These are phyloP conservation scores for Anthophora plumipes DNA, from an alignment of 2,888 invertebrate species.

Conservation along the genomic window DNA sequence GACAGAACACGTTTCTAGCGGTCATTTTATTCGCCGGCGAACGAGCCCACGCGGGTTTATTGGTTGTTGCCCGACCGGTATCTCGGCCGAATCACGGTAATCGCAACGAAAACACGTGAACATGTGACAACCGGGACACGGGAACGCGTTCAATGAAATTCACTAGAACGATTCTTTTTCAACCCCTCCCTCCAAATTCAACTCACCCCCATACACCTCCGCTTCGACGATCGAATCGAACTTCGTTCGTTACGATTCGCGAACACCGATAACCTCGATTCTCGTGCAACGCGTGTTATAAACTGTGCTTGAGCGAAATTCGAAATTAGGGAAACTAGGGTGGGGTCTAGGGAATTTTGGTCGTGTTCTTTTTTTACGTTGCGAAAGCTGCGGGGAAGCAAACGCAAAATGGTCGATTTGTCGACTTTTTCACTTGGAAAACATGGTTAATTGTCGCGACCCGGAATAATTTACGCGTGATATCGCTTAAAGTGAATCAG, in stretches of 20 bases:
- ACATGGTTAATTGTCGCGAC: conserved; percentile 11
- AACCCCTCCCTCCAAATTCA: too few relatives aligned
- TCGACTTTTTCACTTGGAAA: conserved; percentile 17
- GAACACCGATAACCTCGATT: conserved; percentile 15
- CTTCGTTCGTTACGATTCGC: conserved; percentile 14
- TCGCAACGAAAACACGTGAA: conserved; percentile 34
- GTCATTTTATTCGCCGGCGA: conserved; percentile 48
- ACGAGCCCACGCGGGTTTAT: conserved; percentile 39
- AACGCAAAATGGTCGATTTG: conserved; percentile 21
- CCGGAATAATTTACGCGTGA: conserved; percentile 32
- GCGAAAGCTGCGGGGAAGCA: not conserved
- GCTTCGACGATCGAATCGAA: not conserved
- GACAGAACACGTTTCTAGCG: conserved; percentile 41
- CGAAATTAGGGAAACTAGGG: conserved; percentile 11
- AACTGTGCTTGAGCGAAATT: conserved; percentile 17
- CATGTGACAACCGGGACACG: conserved; percentile 20
- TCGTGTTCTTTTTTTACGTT: not conserved
- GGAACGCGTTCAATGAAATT: conserved; percentile 28
- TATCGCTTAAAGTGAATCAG: conserved; percentile 3
- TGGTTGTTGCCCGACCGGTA: conserved; percentile 35
- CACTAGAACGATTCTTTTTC: conserved; percentile 1
- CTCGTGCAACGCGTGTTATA: conserved; percentile 9
- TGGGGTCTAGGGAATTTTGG: not conserved
- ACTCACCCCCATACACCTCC: too few relatives aligned
- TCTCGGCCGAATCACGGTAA: conserved; percentile 44